Conservation (phyloP, 2,113 vertebrate genomes). For the Psilopogon haemacephalus region DNA sequence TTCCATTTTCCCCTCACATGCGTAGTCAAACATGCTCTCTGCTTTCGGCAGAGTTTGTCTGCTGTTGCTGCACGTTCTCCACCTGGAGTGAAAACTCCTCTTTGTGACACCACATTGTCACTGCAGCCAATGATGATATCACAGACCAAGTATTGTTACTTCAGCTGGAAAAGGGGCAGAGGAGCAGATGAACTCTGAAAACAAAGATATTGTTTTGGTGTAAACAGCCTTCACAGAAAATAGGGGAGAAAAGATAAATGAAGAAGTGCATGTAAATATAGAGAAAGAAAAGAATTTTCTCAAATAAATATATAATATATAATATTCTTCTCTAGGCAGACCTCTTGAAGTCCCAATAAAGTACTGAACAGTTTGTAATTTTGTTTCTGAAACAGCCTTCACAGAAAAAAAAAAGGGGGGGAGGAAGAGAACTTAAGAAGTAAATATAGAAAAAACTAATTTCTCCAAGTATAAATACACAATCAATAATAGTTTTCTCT, state of each 20-base stretch:
- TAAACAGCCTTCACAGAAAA: constrained; percentile 1
- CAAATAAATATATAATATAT: not conserved
- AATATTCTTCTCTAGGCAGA: not conserved
- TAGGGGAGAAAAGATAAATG: accelerated
- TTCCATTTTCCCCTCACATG: not conserved
- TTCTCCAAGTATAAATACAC: not conserved
- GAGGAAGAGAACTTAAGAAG: not conserved
- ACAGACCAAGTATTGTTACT: not conserved
- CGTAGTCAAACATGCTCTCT: not conserved
- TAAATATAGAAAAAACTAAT: not conserved
- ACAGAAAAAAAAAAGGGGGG: not conserved
- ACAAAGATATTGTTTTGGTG: constrained; percentile 25
- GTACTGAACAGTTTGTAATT: not conserved
- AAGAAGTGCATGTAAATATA: not conserved
- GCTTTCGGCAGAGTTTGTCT: not conserved
- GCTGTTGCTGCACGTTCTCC: not conserved
- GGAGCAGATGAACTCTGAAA: not conserved
- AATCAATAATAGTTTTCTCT: not conserved
- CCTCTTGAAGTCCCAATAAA: not conserved
- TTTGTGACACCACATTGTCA: not conserved
- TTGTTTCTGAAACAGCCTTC: constrained; percentile 12
- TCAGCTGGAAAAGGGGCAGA: constrained; percentile 14
- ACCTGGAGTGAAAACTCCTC: constrained; percentile 25
- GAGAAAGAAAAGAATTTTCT: not conserved
- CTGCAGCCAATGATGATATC: constrained; percentile 4